Base-by-base conservation (phyloP, 2,888 invertebrate species). In the Sphinx pinastri region DNA sequence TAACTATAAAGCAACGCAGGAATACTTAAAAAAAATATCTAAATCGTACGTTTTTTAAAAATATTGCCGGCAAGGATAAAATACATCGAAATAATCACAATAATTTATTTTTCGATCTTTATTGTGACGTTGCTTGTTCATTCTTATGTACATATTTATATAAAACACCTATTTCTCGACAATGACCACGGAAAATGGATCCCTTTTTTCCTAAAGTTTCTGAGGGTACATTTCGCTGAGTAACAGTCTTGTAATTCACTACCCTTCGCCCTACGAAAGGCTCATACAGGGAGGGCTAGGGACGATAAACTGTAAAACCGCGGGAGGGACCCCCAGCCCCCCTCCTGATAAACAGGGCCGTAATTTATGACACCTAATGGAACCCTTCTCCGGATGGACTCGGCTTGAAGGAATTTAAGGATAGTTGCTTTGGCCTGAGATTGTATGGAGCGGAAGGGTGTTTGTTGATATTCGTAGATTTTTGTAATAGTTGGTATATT, bases 261-360 rank as follows among this genome's bases (percentile, higher is more conserved):
- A 84, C 86, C 85, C 86, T 84, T 79, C 83, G 86, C 84, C 88
- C 88, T 83, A 79, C 82, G 80, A 73, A 83, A 86, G 86, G 84
- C 88, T 85, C 84, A 87, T 88, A 84, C 86, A 77, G 81, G 70
- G 70, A 70, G 71, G 79, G 73, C 69, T 69, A 87, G 91, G 91
- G 91, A 88, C 90, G 91, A 91, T 92, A 92, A 93, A 93, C 92
- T 93, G 90, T 85, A 88, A 92, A 92, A 92, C 93, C 92, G 81
- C 91, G 87, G 88, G 91, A 91, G 94, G 92, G 90, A 87, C 81
- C 81, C 83, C 79, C 83, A 82, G 83, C 82, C 86, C 87, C 86
- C 86, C 87, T 87, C 84, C 84, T 87, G 91, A 91, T 91, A 92
- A 93, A 92, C 93, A 91, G 91, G 87, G 87, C 84, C 80, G 90